Conservation (phyloP, 2,888 invertebrate genomes). For the Himalopsyche tibetana region DNA sequence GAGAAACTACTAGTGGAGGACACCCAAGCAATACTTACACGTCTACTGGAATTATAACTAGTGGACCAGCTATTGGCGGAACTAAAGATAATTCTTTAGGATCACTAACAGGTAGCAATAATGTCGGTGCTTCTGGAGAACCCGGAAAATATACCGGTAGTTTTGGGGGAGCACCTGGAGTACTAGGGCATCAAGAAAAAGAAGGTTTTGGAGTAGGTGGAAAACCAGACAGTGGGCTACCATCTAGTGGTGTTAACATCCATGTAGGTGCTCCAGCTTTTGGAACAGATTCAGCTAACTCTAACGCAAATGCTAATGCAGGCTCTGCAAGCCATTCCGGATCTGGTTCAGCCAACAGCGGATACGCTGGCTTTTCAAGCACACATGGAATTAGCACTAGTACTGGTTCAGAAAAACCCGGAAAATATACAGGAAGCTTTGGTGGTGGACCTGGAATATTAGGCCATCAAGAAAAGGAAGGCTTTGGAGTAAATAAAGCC, state of each 20-base stretch:
- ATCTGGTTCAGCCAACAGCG: background rate
- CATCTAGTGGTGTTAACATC: background rate
- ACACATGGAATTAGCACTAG: background rate
- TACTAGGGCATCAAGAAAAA: conserved; percentile 54
- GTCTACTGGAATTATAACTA: background rate
- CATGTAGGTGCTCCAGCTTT: background rate
- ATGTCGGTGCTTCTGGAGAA: conserved; percentile 4
- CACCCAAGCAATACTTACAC: conserved; percentile 10
- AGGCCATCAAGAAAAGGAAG: conserved; percentile 54
- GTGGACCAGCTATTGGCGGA: background rate
- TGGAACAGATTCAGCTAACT: background rate
- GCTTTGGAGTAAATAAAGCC: conserved; percentile 44
- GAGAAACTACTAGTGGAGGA: background rate
- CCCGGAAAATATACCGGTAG: conserved; percentile 57
- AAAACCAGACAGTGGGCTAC: background rate
- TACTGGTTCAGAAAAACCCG: background rate
- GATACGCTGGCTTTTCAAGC: background rate
- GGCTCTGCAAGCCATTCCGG: background rate
- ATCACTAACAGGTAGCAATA: background rate
- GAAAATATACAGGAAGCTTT: conserved; percentile 60
- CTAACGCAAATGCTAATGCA: conserved; percentile 1
- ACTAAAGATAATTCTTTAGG: conserved; percentile 18
- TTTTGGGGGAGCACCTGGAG: conserved; percentile 60
- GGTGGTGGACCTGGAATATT: conserved; percentile 61
- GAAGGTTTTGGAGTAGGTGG: conserved; percentile 48